phyloP scores from a whole-genome alignment of 1,140 invertebrate species.

The Leucophenga varia region DNA sequence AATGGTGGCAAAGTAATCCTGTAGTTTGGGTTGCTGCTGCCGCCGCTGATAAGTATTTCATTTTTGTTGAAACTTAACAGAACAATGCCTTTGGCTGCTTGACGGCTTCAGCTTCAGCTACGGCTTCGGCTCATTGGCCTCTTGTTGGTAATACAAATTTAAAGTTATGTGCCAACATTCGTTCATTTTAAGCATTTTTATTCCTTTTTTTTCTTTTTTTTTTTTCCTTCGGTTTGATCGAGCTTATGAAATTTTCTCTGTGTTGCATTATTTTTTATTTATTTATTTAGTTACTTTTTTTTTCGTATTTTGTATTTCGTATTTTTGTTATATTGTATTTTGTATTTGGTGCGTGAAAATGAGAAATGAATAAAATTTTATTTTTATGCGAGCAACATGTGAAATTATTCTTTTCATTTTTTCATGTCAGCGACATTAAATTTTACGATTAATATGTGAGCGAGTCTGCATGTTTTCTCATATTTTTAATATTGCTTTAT shows the following conservation, averaged over 20 bases:
- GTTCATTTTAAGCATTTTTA: constrained; percentile 44
- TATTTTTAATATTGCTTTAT: too few species aligned
- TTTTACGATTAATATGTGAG: constrained; percentile 32
- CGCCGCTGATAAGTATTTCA: not conserved
- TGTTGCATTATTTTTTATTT: constrained; percentile 9
- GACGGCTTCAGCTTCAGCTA: too few species aligned
- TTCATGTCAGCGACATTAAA: constrained; percentile 32
- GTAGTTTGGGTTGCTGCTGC: constrained; percentile 9
- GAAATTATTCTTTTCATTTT: constrained; percentile 34
- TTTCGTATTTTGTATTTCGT: not conserved
- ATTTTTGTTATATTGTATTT: constrained; percentile 35
- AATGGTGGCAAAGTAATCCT: constrained; percentile 21
- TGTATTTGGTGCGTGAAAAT: constrained; percentile 31
- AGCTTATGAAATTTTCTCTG: too few species aligned
- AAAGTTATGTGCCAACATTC: constrained; percentile 47
- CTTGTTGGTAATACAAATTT: constrained; percentile 54
- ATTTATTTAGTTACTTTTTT: too few species aligned
- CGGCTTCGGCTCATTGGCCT: constrained; percentile 38
- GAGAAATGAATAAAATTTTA: constrained; percentile 55
- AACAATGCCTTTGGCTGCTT: constrained; percentile 30
- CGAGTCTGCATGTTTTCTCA: too few species aligned
- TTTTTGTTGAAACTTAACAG: not conserved
- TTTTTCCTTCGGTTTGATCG: too few species aligned
- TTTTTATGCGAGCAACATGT: constrained; percentile 55
- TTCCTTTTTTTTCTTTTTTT: too few species aligned